A percentile compares a stretch with the other conserved stretches of the same genome.
These are phyloP conservation scores for Drosophila eohydei DNA, from an alignment of 2,888 invertebrate species.

Conservation along the genomic window DNA sequence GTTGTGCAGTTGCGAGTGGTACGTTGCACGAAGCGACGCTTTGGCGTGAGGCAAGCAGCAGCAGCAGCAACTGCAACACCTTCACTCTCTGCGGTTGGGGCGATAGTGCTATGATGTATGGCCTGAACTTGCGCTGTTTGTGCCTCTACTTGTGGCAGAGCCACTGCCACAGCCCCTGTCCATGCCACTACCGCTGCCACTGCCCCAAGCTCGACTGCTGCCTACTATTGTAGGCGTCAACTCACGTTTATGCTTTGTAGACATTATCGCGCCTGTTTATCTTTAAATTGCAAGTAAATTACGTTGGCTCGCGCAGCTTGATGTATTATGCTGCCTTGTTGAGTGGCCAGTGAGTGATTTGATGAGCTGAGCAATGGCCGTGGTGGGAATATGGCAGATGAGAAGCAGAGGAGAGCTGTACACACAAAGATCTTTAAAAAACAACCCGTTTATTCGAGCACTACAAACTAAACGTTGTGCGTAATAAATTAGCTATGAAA, in stretches of 20 bases:
- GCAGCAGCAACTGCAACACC: conserved; percentile 64
- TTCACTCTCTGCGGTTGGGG: conserved; percentile 70
- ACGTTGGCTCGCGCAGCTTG: conserved; percentile 75
- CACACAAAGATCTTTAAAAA: conserved; percentile 37
- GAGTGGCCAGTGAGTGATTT: conserved; percentile 75
- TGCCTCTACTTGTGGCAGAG: conserved; percentile 12
- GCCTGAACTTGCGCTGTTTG: conserved; percentile 51
- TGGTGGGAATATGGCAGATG: conserved; percentile 3
- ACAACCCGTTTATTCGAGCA: conserved; percentile 65
- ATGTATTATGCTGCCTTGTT: conserved; percentile 73
- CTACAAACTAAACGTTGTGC: conserved; percentile 57
- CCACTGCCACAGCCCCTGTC: conserved; percentile 14
- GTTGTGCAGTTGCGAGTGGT: conserved; percentile 52
- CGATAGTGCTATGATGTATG: conserved; percentile 79
- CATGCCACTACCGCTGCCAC: conserved; percentile 8
- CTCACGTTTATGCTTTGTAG: conserved; percentile 81
- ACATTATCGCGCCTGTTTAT: conserved; percentile 82
- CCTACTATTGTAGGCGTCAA: conserved; percentile 80
- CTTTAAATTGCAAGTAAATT: conserved; percentile 82
- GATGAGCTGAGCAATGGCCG: conserved; percentile 50
- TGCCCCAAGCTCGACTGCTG: conserved; percentile 12
- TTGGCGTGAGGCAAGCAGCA: conserved; percentile 48
- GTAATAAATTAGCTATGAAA: conserved; percentile 78
- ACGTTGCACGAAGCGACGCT: conserved; percentile 55
- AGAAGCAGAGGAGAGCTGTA: neutral